Evolutionary conservation across 1,140 invertebrate genomes (phyloP).

Genomic region (Aphidius ervi): DNA sequence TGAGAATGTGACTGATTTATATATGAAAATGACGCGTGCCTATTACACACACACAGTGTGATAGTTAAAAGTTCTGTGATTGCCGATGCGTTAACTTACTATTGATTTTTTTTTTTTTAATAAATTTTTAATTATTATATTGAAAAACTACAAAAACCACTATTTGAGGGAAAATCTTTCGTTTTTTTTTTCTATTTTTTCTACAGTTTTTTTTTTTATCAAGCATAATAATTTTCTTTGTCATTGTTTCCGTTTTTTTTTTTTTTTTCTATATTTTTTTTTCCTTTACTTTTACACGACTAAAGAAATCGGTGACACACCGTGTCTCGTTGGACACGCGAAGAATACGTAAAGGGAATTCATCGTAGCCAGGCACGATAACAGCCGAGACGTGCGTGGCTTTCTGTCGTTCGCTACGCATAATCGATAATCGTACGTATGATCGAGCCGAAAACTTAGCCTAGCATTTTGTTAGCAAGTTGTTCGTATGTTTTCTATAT

Average conservation of each 20-base stretch:
- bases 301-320: constrained; percentile 2
- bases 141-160: neutral
- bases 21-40: constrained; percentile 7
- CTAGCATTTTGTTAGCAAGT: too few species aligned
- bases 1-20: neutral
- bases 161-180: neutral
- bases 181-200: neutral
- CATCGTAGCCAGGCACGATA: constrained; percentile 19
- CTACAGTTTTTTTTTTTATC: neutral
- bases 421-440: constrained; percentile 22
- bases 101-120: constrained; percentile 4
- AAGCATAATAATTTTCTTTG: neutral
- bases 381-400: constrained; percentile 19
- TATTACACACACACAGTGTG: neutral
- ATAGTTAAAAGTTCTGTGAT: constrained; percentile 27
- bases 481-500: neutral
- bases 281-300: too few species aligned
- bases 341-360: constrained; percentile 9
- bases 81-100: constrained; percentile 36
- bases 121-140: neutral
- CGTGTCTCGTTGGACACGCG: constrained; percentile 1
- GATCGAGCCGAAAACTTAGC: neutral
- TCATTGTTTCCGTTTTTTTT: too few species aligned
- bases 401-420: constrained; percentile 22
- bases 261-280: too few species aligned